Percentiles rank a stretch among this genome's conserved stretches.
phyloP scores from a whole-genome alignment of 2,797 vertebrate species.

The Meriones psammophilus region DNA sequence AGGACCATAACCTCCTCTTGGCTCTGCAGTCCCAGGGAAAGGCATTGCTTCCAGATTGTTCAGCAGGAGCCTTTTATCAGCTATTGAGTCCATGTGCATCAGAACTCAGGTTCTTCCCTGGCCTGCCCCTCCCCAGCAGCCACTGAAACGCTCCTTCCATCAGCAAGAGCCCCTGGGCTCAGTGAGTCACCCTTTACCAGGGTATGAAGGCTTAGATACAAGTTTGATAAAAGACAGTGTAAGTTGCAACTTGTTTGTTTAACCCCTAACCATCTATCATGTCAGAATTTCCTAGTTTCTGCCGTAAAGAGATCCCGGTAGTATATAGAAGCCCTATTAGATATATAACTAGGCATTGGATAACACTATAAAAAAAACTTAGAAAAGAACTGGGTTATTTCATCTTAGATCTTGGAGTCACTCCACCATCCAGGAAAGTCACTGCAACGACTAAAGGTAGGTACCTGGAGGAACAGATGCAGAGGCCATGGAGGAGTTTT shows the following conservation, averaged over 20 bases:
- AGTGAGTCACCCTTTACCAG: conserved; percentile 54
- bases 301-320: not conserved
- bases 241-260: conserved; percentile 19
- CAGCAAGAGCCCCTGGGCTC: not conserved
- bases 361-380: not conserved
- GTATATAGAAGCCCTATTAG: not conserved
- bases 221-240: conserved; percentile 60
- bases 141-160: not conserved
- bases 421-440: not conserved
- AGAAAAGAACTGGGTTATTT: not conserved
- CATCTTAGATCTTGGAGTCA: not conserved
- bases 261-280: conserved; percentile 11
- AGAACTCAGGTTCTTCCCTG: not conserved
- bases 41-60: conserved; percentile 63
- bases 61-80: not conserved
- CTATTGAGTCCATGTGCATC: not conserved
- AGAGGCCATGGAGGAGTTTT: not conserved
- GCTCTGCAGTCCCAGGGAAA: conserved; percentile 15
- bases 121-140: not conserved
- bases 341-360: not conserved
- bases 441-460: not conserved
- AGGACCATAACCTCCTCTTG: not conserved
- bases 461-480: not conserved
- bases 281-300: conserved; percentile 26
- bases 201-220: conserved; percentile 2